phyloP scores from a whole-genome alignment of 2,888 invertebrate genomes.

The Lasioglossum calceatum region DNA sequence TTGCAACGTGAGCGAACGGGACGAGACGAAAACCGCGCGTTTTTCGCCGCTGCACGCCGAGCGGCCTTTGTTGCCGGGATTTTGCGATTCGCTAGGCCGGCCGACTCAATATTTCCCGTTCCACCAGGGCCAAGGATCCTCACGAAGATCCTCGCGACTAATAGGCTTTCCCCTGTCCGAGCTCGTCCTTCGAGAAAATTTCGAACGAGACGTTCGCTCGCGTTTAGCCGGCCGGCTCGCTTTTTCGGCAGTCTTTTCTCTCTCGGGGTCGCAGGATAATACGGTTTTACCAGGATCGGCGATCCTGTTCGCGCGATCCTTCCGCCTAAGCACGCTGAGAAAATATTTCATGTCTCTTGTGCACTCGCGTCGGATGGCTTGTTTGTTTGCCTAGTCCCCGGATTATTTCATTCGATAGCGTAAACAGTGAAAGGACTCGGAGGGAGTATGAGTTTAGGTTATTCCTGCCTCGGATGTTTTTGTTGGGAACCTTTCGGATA shows the following conservation, averaged over 20 bases:
- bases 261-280: conserved; percentile 63
- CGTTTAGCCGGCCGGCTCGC: conserved; percentile 17
- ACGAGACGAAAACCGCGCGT: conserved; percentile 47
- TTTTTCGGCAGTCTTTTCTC: conserved; percentile 49
- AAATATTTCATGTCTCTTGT: conserved; percentile 55
- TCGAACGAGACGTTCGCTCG: conserved; percentile 39
- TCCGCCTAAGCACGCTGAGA: conserved; percentile 56
- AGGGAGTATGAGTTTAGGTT: not conserved
- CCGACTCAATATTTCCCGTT: conserved; percentile 48
- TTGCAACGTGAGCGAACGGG: conserved; percentile 31
- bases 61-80: conserved; percentile 64
- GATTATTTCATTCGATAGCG: conserved; percentile 29
- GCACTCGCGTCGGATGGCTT: not conserved
- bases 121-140: conserved; percentile 42
- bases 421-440: not conserved
- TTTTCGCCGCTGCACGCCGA: conserved; percentile 68
- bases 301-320: conserved; percentile 51
- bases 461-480: not conserved
- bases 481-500: not conserved
- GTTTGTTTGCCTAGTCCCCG: conserved; percentile 18
- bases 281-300: conserved; percentile 66
- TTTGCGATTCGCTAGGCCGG: conserved; percentile 76
- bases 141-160: conserved; percentile 66
- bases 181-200: conserved; percentile 71
- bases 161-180: conserved; percentile 74